Base-by-base conservation (phyloP, 2,113 vertebrate genomes). In the Varanus komodoensis region DNA sequence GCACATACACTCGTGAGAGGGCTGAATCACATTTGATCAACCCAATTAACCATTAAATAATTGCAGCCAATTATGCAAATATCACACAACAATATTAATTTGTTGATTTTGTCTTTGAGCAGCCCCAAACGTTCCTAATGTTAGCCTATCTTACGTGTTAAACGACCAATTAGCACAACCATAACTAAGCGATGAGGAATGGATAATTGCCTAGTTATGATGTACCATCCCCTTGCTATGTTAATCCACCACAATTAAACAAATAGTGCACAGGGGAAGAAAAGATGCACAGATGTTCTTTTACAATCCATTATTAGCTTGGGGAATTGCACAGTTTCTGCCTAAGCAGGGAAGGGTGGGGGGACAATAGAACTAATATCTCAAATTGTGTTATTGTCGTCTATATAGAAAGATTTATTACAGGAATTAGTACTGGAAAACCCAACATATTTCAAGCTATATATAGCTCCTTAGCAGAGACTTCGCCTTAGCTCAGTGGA, bases 1-100 rank as follows among this genome's bases (percentile, higher is more conserved):
- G 57, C 32, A 32, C 32, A 95, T 44, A n/a, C 95, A 91, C 92
- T 92, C 93, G 94, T 94, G 95, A 97, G 96, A 93, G 95, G 74
- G 91, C 90, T 94, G 95, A 96, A 95, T 97, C 93, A 95, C 96
- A 96, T 97, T 81, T 96, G 95, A 97, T 96, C 96, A 96, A 96
- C 89, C 90, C 95, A 97, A 97, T 97, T 97, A 97, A 95, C 97
- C 96, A 97, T 97, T 95, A 97, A 97, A 96, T 97, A 97, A 97
- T 95, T 96, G 94, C 93, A 96, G 93, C 92, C 96, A 96, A 97
- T 97, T 97, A 97, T 97, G 97, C 95, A 97, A 97, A 96, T 96
- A 97, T 93, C 94, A 96, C 89, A 94, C 93, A 96, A 96, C 95
- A 96, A 96, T 97, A 97, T 96, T 97, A 97, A 97, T 96, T 97